A percentile compares a stretch with the other conserved stretches of the same genome.
Evolutionary conservation across 2,113 vertebrate genomes (phyloP).

Genomic region (Erythrocercus mccallii): DNA sequence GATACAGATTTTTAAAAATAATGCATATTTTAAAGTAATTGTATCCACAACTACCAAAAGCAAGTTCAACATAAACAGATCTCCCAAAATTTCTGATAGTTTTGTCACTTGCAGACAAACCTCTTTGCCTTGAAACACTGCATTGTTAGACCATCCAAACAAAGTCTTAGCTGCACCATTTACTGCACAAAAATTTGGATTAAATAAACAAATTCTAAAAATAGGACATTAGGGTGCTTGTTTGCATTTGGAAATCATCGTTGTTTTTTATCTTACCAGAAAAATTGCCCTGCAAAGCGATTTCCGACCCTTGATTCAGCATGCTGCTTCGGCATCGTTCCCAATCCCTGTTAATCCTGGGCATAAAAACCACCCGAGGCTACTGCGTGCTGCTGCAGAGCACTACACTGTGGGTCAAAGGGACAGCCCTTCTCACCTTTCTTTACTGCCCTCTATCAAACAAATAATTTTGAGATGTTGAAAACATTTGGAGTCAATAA

Average conservation of each 20-base stretch:
- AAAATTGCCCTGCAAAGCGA: neutral
- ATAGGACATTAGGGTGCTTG: neutral
- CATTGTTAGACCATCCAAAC: neutral
- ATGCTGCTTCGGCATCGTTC: neutral
- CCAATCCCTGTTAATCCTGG: constrained; percentile 43
- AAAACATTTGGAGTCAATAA: neutral
- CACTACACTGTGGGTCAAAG: neutral
- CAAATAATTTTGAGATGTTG: neutral
- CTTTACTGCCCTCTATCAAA: neutral
- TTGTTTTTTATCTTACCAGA: neutral
- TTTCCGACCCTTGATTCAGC: constrained; percentile 33
- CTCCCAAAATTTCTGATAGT: neutral
- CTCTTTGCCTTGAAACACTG: neutral
- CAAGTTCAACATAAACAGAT: neutral
- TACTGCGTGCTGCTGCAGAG: neutral
- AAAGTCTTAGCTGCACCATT: neutral
- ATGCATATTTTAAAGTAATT: neutral
- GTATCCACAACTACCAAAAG: neutral
- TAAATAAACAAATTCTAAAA: neutral
- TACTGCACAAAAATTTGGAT: neutral
- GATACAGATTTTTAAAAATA: neutral
- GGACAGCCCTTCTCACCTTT: neutral
- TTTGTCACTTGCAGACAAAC: neutral
- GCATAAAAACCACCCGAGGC: neutral
- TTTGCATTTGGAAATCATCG: neutral